Percentiles rank a stretch among this genome's conserved stretches.
These are phyloP conservation scores for Chrysaora quinquecirrha DNA, from an alignment of 30 jellyfish, hydroid and myxozoan species.

Conservation along the genomic window DNA sequence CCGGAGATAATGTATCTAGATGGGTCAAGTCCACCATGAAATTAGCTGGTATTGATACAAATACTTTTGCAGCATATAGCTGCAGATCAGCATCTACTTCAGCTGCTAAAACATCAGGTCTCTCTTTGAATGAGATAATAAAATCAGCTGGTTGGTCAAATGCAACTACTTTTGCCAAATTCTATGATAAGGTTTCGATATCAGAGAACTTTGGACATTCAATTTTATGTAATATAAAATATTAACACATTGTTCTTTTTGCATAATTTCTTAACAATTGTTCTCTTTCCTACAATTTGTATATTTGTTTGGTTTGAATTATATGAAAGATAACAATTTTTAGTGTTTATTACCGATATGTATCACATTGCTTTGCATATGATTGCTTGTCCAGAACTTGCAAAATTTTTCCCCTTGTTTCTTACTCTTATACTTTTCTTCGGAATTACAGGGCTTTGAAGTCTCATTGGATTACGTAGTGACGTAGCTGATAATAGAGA, in stretches of 20 bases:
- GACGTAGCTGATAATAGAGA: neutral
- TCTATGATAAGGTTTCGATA: neutral
- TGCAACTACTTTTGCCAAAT: neutral
- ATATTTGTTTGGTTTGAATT: neutral
- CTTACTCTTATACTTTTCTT: no score
- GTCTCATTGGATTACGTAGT: neutral
- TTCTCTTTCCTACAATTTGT: neutral
- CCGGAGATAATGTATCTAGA: conserved; percentile 8
- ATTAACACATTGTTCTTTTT: neutral
- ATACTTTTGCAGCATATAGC: neutral
- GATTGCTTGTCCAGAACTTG: no score
- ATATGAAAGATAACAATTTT: neutral
- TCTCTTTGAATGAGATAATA: conserved; percentile 1
- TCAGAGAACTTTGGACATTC: neutral
- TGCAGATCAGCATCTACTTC: conserved; percentile 38
- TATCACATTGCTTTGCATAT: no score
- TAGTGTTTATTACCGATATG: neutral
- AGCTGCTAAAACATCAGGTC: neutral
- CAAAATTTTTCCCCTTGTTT: no score
- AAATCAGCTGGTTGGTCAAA: conserved; percentile 36
- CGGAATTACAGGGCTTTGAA: conserved; percentile 19
- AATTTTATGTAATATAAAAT: no score
- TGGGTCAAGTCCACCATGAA: conserved; percentile 14
- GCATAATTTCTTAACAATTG: no score
- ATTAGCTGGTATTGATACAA: conserved; percentile 22